A percentile compares a stretch with the other conserved stretches of the same genome.
Evolutionary conservation across 2,797 vertebrate genomes (phyloP).

Genomic region (Pipistrellus nathusii): DNA sequence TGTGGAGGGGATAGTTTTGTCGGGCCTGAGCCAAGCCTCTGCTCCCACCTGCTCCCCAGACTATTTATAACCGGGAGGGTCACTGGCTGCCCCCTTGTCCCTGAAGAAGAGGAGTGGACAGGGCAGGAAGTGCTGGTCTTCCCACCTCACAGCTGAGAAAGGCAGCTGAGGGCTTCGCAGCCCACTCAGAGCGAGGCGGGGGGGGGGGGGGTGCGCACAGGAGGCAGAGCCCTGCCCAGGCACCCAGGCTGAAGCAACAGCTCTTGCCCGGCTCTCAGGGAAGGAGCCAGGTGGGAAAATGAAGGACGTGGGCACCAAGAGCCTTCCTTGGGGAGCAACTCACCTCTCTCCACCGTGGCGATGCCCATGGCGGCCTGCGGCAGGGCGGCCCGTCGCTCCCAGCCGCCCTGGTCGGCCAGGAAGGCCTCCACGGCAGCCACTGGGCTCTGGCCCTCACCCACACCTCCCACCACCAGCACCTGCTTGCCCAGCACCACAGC

Average conservation of each 20-base stretch:
- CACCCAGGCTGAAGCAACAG: neutral
- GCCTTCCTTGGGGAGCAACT: slow-evolving; percentile 70
- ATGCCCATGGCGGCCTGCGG: slow-evolving; percentile 98
- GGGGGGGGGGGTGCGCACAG: neutral
- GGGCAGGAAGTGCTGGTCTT: slow-evolving; percentile 44
- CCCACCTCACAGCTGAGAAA: slow-evolving; percentile 7
- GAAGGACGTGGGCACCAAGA: neutral
- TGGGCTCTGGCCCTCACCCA: slow-evolving; percentile 95
- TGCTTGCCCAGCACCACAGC: slow-evolving; percentile 92
- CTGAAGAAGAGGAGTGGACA: slow-evolving; percentile 58
- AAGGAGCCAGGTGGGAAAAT: slow-evolving; percentile 18
- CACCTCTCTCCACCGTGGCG: slow-evolving; percentile 95
- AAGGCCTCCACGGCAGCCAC: slow-evolving; percentile 95
- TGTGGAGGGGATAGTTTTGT: neutral
- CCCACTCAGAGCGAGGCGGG: neutral
- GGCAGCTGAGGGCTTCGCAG: neutral
- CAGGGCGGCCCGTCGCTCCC: slow-evolving; percentile 94
- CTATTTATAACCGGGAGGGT: slow-evolving; percentile 78
- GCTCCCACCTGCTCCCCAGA: slow-evolving; percentile 18
- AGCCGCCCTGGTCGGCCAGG: slow-evolving; percentile 95
- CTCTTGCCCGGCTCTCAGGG: neutral
- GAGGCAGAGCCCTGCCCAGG: neutral
- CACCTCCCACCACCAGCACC: slow-evolving; percentile 95
- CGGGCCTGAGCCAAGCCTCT: slow-evolving; percentile 72
- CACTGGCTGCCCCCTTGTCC: slow-evolving; percentile 46